Evolutionary conservation across 2,888 invertebrate species (phyloP), one percentile per base, ranked within the genome.

Genomic region (Protodeltote pygarga): DNA sequence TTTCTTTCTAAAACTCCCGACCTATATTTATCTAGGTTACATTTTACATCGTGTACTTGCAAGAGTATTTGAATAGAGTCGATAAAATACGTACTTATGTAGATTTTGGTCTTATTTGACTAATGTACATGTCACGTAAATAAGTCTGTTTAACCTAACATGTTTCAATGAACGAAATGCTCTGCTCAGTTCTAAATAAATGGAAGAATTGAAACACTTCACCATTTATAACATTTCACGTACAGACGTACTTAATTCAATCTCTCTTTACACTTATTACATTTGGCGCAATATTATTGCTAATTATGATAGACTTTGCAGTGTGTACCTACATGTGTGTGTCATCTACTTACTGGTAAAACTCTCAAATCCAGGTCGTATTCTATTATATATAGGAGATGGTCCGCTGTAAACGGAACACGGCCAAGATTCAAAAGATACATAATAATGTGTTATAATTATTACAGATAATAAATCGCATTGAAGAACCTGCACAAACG

Each of bases 211-310:
- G 19, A 41, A 19, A 39, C 25, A 39, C 23, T 54, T 40, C 35
- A 45, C 14, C 46, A 42, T 54, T 34, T 42, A 40, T 14, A 44
- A 50, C 54, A 59, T 34, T 50, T 41, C 23, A 49, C 53, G 47
- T 53, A n/a, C n/a, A 50, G 46, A 54, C 46, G 53, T 49, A 47
- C 42, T 27, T 35, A 33, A 25, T 35, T 20, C 50, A 46, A 55
- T 42, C 34, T 48, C 47, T 39, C 34, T 35, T 54, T 39, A 62
- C 44, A 58, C 46, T 58, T 58, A 71, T 54, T 59, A 64, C 71
- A 75, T 79, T 83, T 81, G 83, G 79, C 81, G 80, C 64, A 75
- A 69, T 63, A 63, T n/a, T 80, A 79, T 81, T 81, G 79, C 76
- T 79, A 72, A 54, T 63, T 47, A 33, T 58, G 20, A 40, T 48